phyloP scores from a whole-genome alignment of 2,797 vertebrate species.

The Epinephelus awoara region DNA sequence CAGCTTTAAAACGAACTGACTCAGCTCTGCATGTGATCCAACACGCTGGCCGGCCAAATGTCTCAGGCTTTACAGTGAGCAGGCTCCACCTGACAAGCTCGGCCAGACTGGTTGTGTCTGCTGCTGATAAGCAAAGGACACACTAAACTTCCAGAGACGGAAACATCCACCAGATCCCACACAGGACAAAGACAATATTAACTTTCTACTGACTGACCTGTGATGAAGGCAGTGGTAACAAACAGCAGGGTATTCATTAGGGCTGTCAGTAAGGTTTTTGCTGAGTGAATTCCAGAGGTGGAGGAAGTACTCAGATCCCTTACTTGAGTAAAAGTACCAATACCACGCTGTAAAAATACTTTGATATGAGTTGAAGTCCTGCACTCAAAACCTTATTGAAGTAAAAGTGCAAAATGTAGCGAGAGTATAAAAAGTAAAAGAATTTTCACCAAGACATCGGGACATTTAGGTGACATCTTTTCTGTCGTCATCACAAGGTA shows the following conservation, averaged over 20 bases:
- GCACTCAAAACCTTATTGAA: too few species aligned
- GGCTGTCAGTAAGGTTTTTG: background rate
- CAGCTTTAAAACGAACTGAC: background rate
- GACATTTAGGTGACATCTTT: too few species aligned
- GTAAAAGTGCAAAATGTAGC: too few species aligned
- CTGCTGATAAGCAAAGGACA: conserved; percentile 34
- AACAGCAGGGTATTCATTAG: background rate
- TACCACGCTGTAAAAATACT: too few species aligned
- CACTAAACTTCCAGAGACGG: background rate
- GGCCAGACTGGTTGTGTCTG: conserved; percentile 29
- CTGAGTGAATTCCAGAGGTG: too few species aligned
- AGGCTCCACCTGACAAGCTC: conserved; percentile 11
- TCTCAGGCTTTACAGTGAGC: background rate
- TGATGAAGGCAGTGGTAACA: background rate
- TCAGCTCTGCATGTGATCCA: background rate
- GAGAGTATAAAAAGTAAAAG: too few species aligned
- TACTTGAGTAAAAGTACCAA: too few species aligned
- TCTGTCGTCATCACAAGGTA: too few species aligned
- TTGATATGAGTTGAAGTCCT: too few species aligned
- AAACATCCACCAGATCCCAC: conserved; percentile 3
- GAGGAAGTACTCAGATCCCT: too few species aligned
- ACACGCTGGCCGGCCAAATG: background rate
- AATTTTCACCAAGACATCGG: too few species aligned
- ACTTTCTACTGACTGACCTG: background rate
- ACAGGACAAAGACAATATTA: background rate